A percentile compares a stretch with the other conserved stretches of the same genome.
Conservation (phyloP, 2,888 invertebrate species). For the Trilocha varians region DNA sequence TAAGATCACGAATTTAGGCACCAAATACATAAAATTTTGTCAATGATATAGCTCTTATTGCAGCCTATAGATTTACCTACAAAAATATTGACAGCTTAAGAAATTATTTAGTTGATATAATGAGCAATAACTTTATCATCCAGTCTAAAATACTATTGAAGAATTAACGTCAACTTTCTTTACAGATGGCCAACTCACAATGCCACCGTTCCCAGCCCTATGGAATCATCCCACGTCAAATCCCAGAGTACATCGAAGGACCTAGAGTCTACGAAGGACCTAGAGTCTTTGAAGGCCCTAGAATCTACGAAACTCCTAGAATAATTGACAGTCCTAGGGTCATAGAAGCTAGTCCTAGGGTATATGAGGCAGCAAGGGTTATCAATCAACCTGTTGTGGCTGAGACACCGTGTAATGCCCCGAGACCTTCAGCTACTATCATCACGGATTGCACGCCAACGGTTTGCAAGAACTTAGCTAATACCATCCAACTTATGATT, state of each 20-base stretch:
- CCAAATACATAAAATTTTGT: too few relatives aligned
- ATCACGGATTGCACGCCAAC: conserved; percentile 50
- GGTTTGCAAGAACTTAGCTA: conserved; percentile 45
- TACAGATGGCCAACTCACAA: conserved; percentile 31
- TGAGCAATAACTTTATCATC: too few relatives aligned
- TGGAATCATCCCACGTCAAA: conserved; percentile 19
- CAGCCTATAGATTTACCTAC: too few relatives aligned
- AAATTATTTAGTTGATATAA: too few relatives aligned
- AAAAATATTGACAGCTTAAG: too few relatives aligned
- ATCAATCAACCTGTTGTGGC: conserved; percentile 19
- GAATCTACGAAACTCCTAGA: conserved; percentile 21
- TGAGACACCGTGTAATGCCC: conserved; percentile 19
- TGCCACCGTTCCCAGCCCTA: conserved; percentile 21
- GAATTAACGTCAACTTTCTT: conserved; percentile 16
- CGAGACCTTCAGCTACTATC: conserved; percentile 26
- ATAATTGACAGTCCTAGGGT: conserved; percentile 12
- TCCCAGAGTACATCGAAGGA: conserved; percentile 13
- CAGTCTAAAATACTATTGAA: too few relatives aligned
- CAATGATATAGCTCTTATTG: too few relatives aligned
- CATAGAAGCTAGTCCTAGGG: conserved; percentile 1
- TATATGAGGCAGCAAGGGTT: conserved; percentile 6
- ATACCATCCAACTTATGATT: conserved; percentile 51
- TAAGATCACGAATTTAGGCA: too few relatives aligned
- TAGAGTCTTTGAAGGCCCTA: neutral
- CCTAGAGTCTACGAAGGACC: conserved; percentile 8